Conservation (phyloP, 92 coral and sea anemone genomes). For the Desmophyllum pertusum region DNA sequence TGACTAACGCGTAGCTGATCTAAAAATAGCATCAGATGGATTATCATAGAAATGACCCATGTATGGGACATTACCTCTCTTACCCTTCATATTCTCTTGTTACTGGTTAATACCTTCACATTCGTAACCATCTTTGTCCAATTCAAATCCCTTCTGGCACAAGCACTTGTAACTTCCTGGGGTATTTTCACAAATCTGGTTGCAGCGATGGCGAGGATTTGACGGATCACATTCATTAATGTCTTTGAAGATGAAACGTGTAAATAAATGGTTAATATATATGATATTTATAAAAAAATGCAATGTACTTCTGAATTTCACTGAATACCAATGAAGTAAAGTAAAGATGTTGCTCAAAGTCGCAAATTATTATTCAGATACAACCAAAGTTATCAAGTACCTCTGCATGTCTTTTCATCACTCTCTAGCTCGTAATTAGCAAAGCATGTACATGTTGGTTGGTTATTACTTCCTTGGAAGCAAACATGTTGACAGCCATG, state of each 20-base stretch:
- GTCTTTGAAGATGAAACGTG: constrained; percentile 23
- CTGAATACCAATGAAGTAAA: no score
- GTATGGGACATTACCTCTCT: no score
- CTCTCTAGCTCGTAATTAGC: constrained; percentile 41
- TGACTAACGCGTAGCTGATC: no score
- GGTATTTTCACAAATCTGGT: constrained; percentile 41
- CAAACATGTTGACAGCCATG: constrained; percentile 53
- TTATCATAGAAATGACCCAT: no score
- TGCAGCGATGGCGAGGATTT: constrained; percentile 24
- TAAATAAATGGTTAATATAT: no score
- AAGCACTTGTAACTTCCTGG: constrained; percentile 46
- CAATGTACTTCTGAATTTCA: no score
- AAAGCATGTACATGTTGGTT: constrained; percentile 37
- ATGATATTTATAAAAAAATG: no score
- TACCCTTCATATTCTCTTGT: no score
- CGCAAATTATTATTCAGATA: not conserved
- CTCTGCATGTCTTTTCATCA: constrained; percentile 51
- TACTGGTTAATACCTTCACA: constrained; percentile 62
- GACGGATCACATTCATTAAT: constrained; percentile 47
- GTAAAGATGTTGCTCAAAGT: no score
- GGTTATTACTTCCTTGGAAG: constrained; percentile 5
- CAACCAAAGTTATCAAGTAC: constrained; percentile 1
- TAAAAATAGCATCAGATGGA: no score
- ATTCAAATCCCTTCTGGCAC: constrained; percentile 43
- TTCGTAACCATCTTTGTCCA: constrained; percentile 35